Percentiles rank a stretch among this genome's conserved stretches.
These are phyloP conservation scores for Nyctibius grandis DNA, from an alignment of 2,797 vertebrate genomes.

Conservation along the genomic window DNA sequence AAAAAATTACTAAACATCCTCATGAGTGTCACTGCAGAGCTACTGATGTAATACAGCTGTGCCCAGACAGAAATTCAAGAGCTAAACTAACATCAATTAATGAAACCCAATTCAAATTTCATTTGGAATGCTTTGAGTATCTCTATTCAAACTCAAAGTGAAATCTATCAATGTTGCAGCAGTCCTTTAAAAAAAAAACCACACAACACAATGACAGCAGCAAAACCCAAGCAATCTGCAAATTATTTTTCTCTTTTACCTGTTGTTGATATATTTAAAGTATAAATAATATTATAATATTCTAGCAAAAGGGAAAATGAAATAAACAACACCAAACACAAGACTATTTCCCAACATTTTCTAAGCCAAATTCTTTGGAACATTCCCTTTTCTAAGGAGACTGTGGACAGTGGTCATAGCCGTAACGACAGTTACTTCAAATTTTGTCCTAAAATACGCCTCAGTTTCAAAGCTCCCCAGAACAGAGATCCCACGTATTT, in stretches of 20 bases:
- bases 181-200: neutral
- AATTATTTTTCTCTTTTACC: neutral
- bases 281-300: neutral
- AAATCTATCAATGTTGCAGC: neutral
- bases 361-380: neutral
- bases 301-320: neutral
- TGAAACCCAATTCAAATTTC: neutral
- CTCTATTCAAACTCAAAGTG: neutral
- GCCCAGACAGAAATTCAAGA: neutral
- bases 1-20: neutral
- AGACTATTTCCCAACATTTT: neutral
- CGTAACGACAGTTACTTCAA: neutral
- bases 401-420: neutral
- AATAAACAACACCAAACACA: neutral
- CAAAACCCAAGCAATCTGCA: neutral
- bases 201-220: no score
- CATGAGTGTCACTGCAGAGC: neutral
- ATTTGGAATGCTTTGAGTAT: neutral
- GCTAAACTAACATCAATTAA: neutral
- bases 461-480: neutral
- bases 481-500: neutral
- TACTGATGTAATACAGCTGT: neutral
- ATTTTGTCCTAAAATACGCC: neutral
- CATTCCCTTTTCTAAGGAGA: neutral
- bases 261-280: neutral